A percentile compares a stretch with the other conserved stretches of the same genome.
Conservation (phyloP, 2,797 vertebrate genomes). For the Enoplosus armatus region DNA sequence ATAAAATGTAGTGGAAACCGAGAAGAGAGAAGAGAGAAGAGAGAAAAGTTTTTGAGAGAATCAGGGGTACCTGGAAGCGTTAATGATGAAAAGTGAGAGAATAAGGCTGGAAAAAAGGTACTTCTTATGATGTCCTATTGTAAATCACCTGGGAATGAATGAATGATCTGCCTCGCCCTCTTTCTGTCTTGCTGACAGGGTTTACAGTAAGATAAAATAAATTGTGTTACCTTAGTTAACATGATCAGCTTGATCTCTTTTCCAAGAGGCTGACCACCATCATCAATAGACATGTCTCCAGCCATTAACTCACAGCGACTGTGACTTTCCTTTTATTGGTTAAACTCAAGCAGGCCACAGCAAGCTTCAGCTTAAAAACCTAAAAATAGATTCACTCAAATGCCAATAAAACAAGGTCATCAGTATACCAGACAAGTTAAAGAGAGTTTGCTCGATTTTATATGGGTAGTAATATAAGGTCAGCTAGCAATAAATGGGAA, state of each 20-base stretch:
- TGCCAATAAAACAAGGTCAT: conserved; percentile 39
- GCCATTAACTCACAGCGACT: background rate
- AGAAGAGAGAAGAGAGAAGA: background rate
- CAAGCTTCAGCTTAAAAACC: background rate
- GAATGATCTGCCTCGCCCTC: background rate
- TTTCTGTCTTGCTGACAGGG: background rate
- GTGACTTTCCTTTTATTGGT: conserved; percentile 2
- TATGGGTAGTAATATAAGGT: conserved; percentile 31
- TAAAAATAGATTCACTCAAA: conserved; percentile 25
- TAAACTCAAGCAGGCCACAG: background rate
- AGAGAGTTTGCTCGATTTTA: conserved; percentile 33
- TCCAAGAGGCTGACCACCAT: no score
- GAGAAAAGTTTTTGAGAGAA: background rate
- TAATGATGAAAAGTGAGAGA: background rate
- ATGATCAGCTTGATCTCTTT: background rate
- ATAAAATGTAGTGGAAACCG: background rate
- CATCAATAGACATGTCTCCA: background rate
- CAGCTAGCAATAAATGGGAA: conserved; percentile 45
- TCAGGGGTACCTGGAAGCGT: background rate
- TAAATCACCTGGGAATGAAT: background rate
- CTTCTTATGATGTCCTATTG: background rate
- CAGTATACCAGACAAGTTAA: conserved; percentile 18
- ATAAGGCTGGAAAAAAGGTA: background rate
- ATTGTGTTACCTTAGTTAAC: background rate
- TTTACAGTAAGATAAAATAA: background rate